These are phyloP conservation scores for Phrynocephalus vlangalii DNA, from an alignment of 2,797 vertebrate species.

Conservation along the genomic window DNA sequence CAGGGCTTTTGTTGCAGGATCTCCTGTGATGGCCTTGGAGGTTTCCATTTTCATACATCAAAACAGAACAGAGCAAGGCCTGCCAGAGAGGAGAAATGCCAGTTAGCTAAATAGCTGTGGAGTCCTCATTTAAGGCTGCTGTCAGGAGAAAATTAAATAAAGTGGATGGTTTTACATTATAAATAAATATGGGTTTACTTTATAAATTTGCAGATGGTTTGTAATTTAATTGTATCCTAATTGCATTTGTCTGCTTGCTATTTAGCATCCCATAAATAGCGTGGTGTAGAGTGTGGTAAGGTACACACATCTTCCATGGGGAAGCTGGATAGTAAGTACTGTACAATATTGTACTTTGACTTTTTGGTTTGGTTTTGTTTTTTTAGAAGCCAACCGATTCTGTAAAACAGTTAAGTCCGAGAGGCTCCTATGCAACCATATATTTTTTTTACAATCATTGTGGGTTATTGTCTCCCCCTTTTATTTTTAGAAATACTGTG, in stretches of 20 bases:
- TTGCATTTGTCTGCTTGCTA: conserved; percentile 72
- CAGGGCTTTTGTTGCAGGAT: conserved; percentile 81
- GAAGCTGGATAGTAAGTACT: conserved; percentile 46
- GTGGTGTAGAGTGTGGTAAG: no score
- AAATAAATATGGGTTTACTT: conserved; percentile 76
- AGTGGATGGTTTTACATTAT: conserved; percentile 80
- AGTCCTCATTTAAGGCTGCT: conserved; percentile 82
- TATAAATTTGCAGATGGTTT: conserved; percentile 78
- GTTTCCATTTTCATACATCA: conserved; percentile 81
- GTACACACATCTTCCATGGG: conserved; percentile 26
- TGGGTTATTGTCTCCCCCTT: not conserved
- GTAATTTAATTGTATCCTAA: conserved; percentile 24
- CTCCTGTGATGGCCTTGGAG: conserved; percentile 78
- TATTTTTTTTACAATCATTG: no score
- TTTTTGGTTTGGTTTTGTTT: conserved; percentile 53
- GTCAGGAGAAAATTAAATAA: conserved; percentile 81
- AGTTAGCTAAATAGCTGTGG: conserved; percentile 77
- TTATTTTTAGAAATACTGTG: not conserved
- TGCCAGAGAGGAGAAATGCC: conserved; percentile 73
- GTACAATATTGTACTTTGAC: conserved; percentile 17
- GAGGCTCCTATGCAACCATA: conserved; percentile 38
- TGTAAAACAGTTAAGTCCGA: conserved; percentile 37
- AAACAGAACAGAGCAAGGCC: conserved; percentile 77
- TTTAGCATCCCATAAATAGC: conserved; percentile 53
- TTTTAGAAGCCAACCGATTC: conserved; percentile 57